Evolutionary conservation across 2,888 invertebrate species (phyloP).

Genomic region (Catonia carolina): DNA sequence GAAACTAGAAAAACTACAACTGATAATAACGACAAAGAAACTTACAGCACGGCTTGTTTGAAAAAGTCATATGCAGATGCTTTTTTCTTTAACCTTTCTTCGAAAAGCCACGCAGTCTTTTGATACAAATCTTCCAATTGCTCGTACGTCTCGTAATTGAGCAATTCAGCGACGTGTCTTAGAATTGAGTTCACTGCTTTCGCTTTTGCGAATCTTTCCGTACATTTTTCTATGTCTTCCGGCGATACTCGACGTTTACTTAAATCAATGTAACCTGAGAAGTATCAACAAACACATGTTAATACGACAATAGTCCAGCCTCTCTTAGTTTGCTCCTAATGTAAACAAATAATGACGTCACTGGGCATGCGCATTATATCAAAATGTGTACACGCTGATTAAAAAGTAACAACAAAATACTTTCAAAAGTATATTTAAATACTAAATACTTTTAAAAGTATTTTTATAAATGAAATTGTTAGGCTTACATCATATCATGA

Average conservation of each 20-base stretch:
- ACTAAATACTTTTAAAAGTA: no score
- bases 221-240: conserved; percentile 97
- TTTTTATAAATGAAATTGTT: no score
- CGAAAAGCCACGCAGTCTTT: conserved; percentile 97
- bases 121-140: conserved; percentile 92
- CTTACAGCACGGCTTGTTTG: conserved; percentile 94
- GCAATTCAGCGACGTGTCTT: conserved; percentile 91
- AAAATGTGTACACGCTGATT: no score
- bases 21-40: no score
- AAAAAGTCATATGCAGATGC: conserved; percentile 97
- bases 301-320: no score
- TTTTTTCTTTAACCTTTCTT: conserved; percentile 92
- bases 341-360: no score
- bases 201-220: conserved; percentile 96
- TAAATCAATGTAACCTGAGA: conserved; percentile 93
- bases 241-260: conserved; percentile 97
- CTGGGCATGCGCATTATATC: no score
- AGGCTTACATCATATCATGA: no score
- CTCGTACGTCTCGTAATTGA: conserved; percentile 84
- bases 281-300: conserved; percentile 31
- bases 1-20: no score
- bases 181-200: conserved; percentile 98
- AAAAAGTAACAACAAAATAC: no score
- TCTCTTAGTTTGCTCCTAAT: no score
- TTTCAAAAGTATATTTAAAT: no score